These are phyloP conservation scores for Unio delphinus DNA, from an alignment of 2,888 invertebrate genomes.

Conservation along the genomic window DNA sequence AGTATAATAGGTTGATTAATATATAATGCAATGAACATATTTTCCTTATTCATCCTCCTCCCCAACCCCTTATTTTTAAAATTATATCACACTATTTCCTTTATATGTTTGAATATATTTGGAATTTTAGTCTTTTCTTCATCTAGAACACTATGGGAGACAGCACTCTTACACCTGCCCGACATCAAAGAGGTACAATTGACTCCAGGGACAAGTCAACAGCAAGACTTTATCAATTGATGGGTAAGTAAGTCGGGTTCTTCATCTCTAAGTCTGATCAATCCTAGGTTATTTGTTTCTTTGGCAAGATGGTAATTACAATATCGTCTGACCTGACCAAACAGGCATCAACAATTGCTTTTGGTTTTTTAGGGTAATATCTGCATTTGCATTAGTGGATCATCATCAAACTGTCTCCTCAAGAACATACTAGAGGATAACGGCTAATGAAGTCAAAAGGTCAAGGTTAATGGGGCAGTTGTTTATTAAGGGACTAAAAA, in stretches of 20 bases:
- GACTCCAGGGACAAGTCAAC: constrained; percentile 64
- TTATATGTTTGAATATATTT: background rate
- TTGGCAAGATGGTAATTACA: too few relatives aligned
- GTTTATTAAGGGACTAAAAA: too few relatives aligned
- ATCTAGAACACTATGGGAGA: constrained; percentile 60
- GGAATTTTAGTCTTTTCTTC: background rate
- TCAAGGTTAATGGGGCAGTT: too few relatives aligned
- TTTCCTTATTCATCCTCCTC: too few relatives aligned
- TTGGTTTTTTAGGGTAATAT: background rate
- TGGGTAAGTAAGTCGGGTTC: constrained; percentile 40
- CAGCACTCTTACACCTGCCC: constrained; percentile 45
- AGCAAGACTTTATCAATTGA: constrained; percentile 50
- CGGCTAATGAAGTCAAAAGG: too few relatives aligned
- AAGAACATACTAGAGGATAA: too few relatives aligned
- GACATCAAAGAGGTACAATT: constrained; percentile 60
- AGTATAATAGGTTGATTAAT: too few relatives aligned
- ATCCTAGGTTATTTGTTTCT: too few relatives aligned
- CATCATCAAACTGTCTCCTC: too few relatives aligned
- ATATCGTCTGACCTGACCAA: background rate
- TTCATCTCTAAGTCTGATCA: background rate
- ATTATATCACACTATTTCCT: background rate
- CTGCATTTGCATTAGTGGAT: too few relatives aligned
- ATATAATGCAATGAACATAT: too few relatives aligned
- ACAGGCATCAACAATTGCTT: background rate
- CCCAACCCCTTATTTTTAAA: too few relatives aligned